These are phyloP conservation scores for Apostichopus japonicus DNA, from an alignment of 35 echinoderm and acorn worm genomes.

Conservation along the genomic window DNA sequence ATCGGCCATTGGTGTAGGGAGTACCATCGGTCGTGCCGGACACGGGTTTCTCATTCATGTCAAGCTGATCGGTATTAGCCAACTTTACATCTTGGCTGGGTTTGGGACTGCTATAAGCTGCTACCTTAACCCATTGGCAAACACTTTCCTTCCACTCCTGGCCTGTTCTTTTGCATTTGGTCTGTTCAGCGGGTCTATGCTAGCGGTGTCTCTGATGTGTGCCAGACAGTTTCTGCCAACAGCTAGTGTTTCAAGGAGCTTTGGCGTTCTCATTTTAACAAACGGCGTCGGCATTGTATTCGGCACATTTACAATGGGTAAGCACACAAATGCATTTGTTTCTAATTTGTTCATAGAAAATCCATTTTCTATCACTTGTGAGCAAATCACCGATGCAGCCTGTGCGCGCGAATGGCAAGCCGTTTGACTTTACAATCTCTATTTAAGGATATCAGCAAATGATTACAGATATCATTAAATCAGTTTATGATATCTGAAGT, in stretches of 20 bases:
- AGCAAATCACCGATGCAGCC: too few species aligned
- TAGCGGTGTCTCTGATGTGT: slow-evolving; percentile 39
- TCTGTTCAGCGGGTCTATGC: slow-evolving; percentile 51
- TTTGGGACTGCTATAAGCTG: not conserved
- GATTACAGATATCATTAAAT: too few species aligned
- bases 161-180: slow-evolving; percentile 53
- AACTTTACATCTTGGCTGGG: slow-evolving; percentile 28
- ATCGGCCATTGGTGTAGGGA: slow-evolving; percentile 61
- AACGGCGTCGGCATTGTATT: slow-evolving; percentile 55
- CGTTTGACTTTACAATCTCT: too few species aligned
- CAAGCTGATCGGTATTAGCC: slow-evolving; percentile 24
- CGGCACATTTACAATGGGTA: slow-evolving; percentile 66
- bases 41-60: slow-evolving; percentile 54
- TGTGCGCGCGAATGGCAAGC: too few species aligned
- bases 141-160: slow-evolving; percentile 20
- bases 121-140: slow-evolving; percentile 50
- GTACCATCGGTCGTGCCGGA: slow-evolving; percentile 34
- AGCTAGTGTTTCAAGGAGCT: slow-evolving; percentile 20
- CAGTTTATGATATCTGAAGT: too few species aligned
- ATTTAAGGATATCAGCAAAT: too few species aligned
- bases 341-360: too few species aligned
- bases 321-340: not conserved
- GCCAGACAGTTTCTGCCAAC: slow-evolving; percentile 9
- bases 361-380: too few species aligned
- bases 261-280: slow-evolving; percentile 43